Conservation (phyloP, 2,888 invertebrate genomes). For the Esperia sulphurella region DNA sequence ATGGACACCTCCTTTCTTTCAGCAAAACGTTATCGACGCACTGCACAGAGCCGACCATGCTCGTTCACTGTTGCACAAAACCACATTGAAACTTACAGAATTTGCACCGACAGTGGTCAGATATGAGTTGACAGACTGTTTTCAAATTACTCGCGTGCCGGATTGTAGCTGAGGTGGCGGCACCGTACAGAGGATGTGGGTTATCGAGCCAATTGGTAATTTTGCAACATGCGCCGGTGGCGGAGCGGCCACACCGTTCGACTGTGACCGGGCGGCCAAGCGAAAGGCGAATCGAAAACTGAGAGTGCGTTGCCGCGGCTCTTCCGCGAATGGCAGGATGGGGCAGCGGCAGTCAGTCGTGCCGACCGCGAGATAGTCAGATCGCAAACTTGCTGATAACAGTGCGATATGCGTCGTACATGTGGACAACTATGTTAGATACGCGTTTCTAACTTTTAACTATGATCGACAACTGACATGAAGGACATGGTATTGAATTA, state of each 20-base stretch:
- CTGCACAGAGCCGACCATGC: constrained; percentile 15
- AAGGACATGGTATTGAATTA: too few species aligned
- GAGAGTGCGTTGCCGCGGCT: constrained; percentile 67
- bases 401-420: constrained; percentile 42
- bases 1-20: constrained; percentile 1
- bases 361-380: constrained; percentile 60
- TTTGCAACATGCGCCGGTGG: constrained; percentile 59
- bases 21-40: constrained; percentile 1
- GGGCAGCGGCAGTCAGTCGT: constrained; percentile 31
- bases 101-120: neutral
- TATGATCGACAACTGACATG: neutral
- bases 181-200: constrained; percentile 50
- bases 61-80: constrained; percentile 6
- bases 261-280: constrained; percentile 49
- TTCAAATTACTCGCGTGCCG: constrained; percentile 46
- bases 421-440: constrained; percentile 20
- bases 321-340: constrained; percentile 67
- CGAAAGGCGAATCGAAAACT: constrained; percentile 68
- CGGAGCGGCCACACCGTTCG: constrained; percentile 41
- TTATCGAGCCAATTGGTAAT: constrained; percentile 64
- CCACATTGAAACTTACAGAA: neutral
- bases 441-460: constrained; percentile 13
- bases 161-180: constrained; percentile 33
- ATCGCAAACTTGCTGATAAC: constrained; percentile 67
- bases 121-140: constrained; percentile 27